Conservation (phyloP, 2,888 invertebrate species). For the Chymomyza amoena region DNA sequence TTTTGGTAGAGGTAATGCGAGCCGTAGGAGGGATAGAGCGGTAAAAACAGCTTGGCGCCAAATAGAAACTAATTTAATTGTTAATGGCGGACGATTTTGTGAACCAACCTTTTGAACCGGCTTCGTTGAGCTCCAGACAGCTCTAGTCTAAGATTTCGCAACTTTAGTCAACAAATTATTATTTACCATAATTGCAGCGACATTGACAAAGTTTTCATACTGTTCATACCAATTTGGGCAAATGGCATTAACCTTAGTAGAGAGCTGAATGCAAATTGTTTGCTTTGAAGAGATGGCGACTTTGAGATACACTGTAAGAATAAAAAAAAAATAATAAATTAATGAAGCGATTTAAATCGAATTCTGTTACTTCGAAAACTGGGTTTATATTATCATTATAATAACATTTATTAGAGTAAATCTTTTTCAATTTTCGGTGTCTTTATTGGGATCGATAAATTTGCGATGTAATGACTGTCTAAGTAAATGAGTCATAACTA, state of each 20-base stretch:
- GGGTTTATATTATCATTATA: too few species aligned
- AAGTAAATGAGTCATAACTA: too few species aligned
- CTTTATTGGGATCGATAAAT: too few species aligned
- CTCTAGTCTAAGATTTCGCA: background rate
- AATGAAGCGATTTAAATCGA: too few species aligned
- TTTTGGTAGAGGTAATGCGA: conserved; percentile 25
- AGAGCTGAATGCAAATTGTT: background rate
- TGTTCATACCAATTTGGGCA: background rate
- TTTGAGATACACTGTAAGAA: too few species aligned
- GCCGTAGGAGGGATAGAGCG: background rate
- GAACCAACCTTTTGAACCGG: background rate
- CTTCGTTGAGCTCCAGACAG: too few species aligned
- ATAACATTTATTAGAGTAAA: too few species aligned
- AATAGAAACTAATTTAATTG: conserved; percentile 58
- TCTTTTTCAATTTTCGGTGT: too few species aligned
- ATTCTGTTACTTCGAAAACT: too few species aligned
- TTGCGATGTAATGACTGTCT: too few species aligned
- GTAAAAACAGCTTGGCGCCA: background rate
- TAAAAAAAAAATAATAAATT: too few species aligned
- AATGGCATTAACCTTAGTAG: background rate
- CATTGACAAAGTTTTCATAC: background rate
- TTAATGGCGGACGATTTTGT: conserved; percentile 37
- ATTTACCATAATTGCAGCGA: background rate
- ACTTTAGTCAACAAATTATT: background rate
- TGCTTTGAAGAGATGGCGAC: background rate